A percentile compares a stretch with the other conserved stretches of the same genome.
Evolutionary conservation across 2,888 invertebrate species (phyloP).

Genomic region (Hypercompe scribonia): DNA sequence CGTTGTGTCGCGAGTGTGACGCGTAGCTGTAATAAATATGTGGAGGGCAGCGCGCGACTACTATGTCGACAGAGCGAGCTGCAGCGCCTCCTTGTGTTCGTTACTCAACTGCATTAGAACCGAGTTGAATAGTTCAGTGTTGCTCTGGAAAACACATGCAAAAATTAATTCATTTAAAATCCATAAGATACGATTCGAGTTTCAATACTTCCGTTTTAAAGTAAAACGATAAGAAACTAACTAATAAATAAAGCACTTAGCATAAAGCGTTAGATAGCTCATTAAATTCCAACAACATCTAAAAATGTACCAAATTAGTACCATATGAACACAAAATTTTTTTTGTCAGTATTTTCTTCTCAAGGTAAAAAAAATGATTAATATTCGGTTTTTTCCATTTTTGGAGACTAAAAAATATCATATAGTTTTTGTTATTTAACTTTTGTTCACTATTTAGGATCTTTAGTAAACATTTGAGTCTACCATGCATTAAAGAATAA

Average conservation of each 20-base stretch:
- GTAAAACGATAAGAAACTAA: not conserved
- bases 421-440: too few relatives aligned
- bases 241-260: too few relatives aligned
- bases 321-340: too few relatives aligned
- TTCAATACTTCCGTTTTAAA: not conserved
- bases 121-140: conserved; percentile 92
- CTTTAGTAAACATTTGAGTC: too few relatives aligned
- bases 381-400: not conserved
- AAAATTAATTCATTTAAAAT: not conserved
- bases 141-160: conserved; percentile 86
- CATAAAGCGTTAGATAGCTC: too few relatives aligned
- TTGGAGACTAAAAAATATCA: too few relatives aligned
- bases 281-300: too few relatives aligned
- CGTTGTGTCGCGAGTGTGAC: conserved; percentile 40
- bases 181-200: not conserved
- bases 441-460: too few relatives aligned
- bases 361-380: not conserved
- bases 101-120: conserved; percentile 91
- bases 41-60: conserved; percentile 32
- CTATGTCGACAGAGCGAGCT: conserved; percentile 89
- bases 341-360: too few relatives aligned
- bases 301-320: too few relatives aligned
- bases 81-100: conserved; percentile 94
- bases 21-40: conserved; percentile 36
- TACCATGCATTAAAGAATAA: too few relatives aligned